phyloP scores from a whole-genome alignment of 2,113 vertebrate genomes.

The Dipodomys stephensi region DNA sequence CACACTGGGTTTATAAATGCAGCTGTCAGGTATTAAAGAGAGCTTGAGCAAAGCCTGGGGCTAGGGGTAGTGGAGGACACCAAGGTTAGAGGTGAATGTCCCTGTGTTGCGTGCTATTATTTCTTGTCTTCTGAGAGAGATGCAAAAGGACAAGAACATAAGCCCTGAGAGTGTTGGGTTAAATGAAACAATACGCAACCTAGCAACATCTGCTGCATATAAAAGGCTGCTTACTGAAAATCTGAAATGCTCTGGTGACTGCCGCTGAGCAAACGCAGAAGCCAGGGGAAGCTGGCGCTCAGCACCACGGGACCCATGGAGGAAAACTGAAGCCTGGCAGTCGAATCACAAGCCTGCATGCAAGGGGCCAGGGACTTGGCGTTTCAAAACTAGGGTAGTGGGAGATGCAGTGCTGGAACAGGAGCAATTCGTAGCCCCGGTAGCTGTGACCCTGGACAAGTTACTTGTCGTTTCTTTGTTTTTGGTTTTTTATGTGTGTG shows the following conservation, averaged over 20 bases:
- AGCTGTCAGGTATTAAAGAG: neutral
- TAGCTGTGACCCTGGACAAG: neutral
- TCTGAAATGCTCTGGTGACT: neutral
- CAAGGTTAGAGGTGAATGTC: neutral
- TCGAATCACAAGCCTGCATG: neutral
- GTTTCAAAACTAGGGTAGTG: neutral
- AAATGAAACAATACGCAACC: neutral
- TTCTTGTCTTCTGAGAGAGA: neutral
- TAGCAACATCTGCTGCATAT: too few species aligned
- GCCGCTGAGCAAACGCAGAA: neutral
- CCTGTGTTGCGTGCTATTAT: neutral
- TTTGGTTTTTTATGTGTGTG: neutral
- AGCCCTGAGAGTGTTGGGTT: neutral
- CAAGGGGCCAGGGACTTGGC: neutral
- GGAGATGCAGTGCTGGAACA: neutral
- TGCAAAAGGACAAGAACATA: neutral
- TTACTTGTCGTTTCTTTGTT: neutral
- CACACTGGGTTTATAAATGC: neutral
- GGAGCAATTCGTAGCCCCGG: neutral
- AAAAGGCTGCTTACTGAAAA: neutral
- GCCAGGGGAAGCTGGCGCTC: neutral
- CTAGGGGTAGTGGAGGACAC: fast-evolving
- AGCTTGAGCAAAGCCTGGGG: neutral
- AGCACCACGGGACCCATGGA: neutral
- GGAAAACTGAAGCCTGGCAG: neutral